Evolutionary conservation across 2,113 vertebrate species (phyloP).

Genomic region (Alces alces): DNA sequence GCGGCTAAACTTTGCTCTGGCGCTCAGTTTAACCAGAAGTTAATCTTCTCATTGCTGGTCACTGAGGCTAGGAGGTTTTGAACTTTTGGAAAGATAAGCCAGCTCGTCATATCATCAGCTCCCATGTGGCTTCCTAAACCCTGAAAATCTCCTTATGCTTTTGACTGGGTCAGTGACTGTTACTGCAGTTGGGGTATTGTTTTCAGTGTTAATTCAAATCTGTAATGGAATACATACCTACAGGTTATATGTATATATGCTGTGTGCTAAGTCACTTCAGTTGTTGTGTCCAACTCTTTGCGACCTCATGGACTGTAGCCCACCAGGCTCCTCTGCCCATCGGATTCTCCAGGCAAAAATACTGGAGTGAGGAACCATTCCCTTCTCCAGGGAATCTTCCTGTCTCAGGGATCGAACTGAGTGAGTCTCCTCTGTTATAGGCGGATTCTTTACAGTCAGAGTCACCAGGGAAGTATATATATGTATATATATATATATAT

Average conservation of each 20-base stretch:
- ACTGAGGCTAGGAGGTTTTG: neutral
- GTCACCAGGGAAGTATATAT: neutral
- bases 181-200: neutral
- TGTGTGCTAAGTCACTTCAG: neutral
- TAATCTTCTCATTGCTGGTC: neutral
- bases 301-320: neutral
- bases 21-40: neutral
- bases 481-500: fast-evolving
- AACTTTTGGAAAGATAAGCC: neutral
- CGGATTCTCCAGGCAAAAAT: neutral
- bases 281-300: neutral
- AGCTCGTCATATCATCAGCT: neutral
- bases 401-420: neutral
- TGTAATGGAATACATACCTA: neutral
- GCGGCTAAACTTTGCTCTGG: neutral
- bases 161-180: neutral
- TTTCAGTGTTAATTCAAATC: neutral
- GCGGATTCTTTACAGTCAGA: neutral
- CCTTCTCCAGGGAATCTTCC: neutral
- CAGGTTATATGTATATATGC: neutral
- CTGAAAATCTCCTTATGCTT: neutral
- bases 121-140: neutral
- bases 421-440: neutral
- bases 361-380: neutral
- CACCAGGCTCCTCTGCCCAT: neutral